Base-by-base conservation (phyloP, 2,888 invertebrate species). In the Drosophila yooni region DNA sequence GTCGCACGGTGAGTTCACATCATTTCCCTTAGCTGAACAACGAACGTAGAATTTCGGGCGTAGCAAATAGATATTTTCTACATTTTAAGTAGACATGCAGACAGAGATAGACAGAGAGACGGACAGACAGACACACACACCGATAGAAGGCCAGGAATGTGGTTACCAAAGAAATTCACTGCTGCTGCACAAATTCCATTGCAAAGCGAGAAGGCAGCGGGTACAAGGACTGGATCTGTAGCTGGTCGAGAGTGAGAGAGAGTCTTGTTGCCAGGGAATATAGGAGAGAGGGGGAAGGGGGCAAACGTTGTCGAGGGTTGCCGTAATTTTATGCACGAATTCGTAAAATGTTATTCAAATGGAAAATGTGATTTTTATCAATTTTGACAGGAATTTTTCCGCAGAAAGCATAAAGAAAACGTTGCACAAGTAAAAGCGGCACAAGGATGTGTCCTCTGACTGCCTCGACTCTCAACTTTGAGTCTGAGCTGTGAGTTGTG, bases 301-400 rank as follows among this genome's bases (percentile, higher is more conserved):
- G 74, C 72, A 66, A 69, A 65, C 61, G 71, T 74, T 61, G 74
- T 57, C 67, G 70, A 70, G 79, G 79, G 79, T 70, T 82, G 75
- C 72, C 75, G 91, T 92, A 91, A 92, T 91, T 92, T 92, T 91
- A 92, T 92, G 92, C 92, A 92, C 91, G 92, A 92, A 92, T 92
- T 91, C 92, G 83, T 91, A 91, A 91, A 92, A 91, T 91, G 88
- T 90, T 89, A 91, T 91, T 92, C 92, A 90, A 91, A 92, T 92
- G 92, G 92, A 92, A 92, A 92, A 92, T 92, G 88, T 92, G 92
- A 92, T 92, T 92, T 92, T 92, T 92, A 92, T 92, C 92, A 92
- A 91, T 91, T 92, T 89, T 91, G 92, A 92, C 92, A 92, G 91
- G 83, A 91, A 88, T 88, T 88, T 87, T 83, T 80, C 75, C 74